Evolutionary conservation across 1,140 invertebrate species (phyloP), one percentile per base, ranked within the genome.

Genomic region (Rhyacophila brunnea): DNA sequence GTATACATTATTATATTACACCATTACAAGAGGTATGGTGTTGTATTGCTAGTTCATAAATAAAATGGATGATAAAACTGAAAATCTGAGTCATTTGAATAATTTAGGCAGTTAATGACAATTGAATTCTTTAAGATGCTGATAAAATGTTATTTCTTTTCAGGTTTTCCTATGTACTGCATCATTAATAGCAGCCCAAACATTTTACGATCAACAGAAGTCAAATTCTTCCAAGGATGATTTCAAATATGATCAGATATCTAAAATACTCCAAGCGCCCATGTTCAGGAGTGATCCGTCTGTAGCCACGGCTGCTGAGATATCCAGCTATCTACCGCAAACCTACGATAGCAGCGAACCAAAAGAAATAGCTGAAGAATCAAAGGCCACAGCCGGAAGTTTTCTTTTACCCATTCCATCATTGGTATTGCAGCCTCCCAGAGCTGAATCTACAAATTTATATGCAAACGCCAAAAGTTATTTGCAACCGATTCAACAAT

Each of bases 251-350:
- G 63, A 58, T 28, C 32, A 65, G 46, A 43, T 65, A 50, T 32
- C 63, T 6, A 45, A 34, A 46, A 57, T 62, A 40, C 15, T 65
- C 11, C 54, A 65, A 48, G 36, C 55, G 1, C 63, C 63, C 1
- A 23, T 65, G 14, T 65, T 61, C 51, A 61, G 63, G 44, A 42
- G 34, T n/a, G 48, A 58, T 45, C 44, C 51, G 17, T 9, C 35
- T 1, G 7, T 20, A 9, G n/a, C 23, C 23, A 28, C 23, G 9
- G 13, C 34, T 23, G 52, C 11, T 10, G 59, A 51, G 17, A 42
- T 36, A 18, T 50, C 63, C 0, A 55, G 50, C 19, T 61, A 62
- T 23, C 19, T 57, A 15, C 54, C 55, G 1, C 49, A 53, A 51
- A 51, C 17, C 11, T 58, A 54, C 17, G 56, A 51, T 35, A 19